These are phyloP conservation scores for Staurois parvus DNA, from an alignment of 2,797 vertebrate species.

Conservation along the genomic window DNA sequence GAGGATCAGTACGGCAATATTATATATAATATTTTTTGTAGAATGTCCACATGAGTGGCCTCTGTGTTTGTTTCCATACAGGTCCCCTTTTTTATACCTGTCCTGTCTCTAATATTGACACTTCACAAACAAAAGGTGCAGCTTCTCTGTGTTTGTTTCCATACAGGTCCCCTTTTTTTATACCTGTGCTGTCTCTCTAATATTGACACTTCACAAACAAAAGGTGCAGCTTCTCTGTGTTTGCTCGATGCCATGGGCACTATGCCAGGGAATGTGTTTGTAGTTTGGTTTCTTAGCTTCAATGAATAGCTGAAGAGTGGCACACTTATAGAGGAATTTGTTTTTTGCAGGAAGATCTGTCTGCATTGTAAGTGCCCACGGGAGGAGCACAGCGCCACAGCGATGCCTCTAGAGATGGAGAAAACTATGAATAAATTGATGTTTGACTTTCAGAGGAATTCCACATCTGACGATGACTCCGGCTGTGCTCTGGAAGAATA, in stretches of 20 bases:
- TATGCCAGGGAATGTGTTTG: slow-evolving; percentile 65
- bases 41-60: too few relatives aligned
- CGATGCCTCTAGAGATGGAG: slow-evolving; percentile 98
- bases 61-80: neutral
- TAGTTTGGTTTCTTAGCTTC: slow-evolving; percentile 63
- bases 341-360: slow-evolving; percentile 91
- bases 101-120: slow-evolving; percentile 32
- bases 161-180: neutral
- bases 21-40: neutral
- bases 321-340: slow-evolving; percentile 55
- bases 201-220: slow-evolving; percentile 48
- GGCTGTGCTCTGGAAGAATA: slow-evolving; percentile 98
- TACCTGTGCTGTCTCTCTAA: slow-evolving; percentile 8
- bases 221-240: slow-evolving; percentile 31
- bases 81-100: neutral
- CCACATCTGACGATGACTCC: slow-evolving; percentile 95
- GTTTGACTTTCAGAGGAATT: slow-evolving; percentile 99
- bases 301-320: slow-evolving; percentile 7
- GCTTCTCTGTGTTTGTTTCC: slow-evolving; percentile 5
- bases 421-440: slow-evolving; percentile 98
- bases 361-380: slow-evolving; percentile 98
- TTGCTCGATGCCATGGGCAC: slow-evolving; percentile 63
- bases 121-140: slow-evolving; percentile 44
- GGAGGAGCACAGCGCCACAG: slow-evolving; percentile 94
- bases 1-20: neutral